These are phyloP conservation scores for Schlechtendalia chinensis DNA, from an alignment of 1,140 invertebrate genomes.

Conservation along the genomic window DNA sequence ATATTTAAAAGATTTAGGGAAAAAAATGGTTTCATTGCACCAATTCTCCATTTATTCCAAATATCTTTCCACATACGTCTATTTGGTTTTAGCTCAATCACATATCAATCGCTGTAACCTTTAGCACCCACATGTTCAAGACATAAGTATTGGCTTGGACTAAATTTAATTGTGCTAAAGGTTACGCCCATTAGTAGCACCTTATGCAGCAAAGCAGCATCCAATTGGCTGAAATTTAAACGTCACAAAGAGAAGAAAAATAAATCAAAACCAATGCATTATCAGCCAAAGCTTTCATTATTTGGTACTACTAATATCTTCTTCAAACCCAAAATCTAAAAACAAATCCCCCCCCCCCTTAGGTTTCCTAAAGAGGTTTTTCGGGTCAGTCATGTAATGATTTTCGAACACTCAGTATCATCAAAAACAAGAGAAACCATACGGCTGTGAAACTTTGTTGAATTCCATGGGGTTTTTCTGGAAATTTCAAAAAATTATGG, in stretches of 20 bases:
- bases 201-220: conserved; percentile 2
- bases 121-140: neutral
- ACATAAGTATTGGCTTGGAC: neutral
- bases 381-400: neutral
- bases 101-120: neutral
- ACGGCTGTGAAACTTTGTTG: neutral
- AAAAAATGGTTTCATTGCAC: no score
- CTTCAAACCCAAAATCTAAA: neutral
- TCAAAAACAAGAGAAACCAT: neutral
- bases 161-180: neutral
- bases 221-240: neutral
- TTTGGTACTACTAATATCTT: neutral
- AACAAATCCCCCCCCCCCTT: no score
- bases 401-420: neutral
- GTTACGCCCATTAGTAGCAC: neutral
- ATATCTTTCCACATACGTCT: neutral
- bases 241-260: neutral
- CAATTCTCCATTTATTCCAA: neutral
- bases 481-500: neutral
- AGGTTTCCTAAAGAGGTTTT: neutral
- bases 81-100: conserved; percentile 1
- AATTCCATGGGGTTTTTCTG: neutral
- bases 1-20: neutral
- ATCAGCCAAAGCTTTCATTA: neutral
- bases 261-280: neutral